Evolutionary conservation across 2,113 vertebrate genomes (phyloP).

Genomic region (Fulmarus glacialis): DNA sequence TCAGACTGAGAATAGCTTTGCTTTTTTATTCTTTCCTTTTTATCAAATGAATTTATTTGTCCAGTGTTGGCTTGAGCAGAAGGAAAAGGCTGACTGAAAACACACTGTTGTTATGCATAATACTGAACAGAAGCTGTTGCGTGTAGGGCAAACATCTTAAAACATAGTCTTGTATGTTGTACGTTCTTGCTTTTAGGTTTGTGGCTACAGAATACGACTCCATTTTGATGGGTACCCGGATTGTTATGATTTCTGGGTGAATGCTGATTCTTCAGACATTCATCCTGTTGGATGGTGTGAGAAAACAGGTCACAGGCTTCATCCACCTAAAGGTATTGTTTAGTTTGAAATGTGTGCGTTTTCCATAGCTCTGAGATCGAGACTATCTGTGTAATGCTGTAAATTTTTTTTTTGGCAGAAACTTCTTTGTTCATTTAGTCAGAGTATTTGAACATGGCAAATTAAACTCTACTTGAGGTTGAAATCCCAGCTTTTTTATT

Average conservation of each 20-base stretch:
- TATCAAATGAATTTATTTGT: not conserved
- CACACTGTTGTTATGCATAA: not conserved
- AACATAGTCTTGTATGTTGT: not conserved
- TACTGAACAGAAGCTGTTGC: not conserved
- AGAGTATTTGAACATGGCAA: not conserved
- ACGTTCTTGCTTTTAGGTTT: constrained; percentile 74
- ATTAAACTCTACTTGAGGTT: not conserved
- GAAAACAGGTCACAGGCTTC: constrained; percentile 86
- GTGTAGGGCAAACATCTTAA: not conserved
- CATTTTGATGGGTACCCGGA: constrained; percentile 87
- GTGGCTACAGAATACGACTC: constrained; percentile 84
- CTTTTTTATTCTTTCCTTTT: not conserved
- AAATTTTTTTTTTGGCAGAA: not conserved
- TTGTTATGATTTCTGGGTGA: constrained; percentile 88
- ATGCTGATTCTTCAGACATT: constrained; percentile 84
- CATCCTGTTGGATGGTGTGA: constrained; percentile 89
- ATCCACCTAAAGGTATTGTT: constrained; percentile 84
- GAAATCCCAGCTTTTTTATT: not conserved
- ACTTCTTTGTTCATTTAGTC: not conserved
- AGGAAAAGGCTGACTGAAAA: not conserved
- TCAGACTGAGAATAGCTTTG: not conserved
- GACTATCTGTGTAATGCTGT: not conserved
- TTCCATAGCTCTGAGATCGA: not conserved
- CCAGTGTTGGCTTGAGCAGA: not conserved
- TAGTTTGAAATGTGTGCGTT: not conserved